Evolutionary conservation across 2,888 invertebrate genomes (phyloP), one percentile per base, ranked within the genome.

Genomic region (Homarus gammarus): DNA sequence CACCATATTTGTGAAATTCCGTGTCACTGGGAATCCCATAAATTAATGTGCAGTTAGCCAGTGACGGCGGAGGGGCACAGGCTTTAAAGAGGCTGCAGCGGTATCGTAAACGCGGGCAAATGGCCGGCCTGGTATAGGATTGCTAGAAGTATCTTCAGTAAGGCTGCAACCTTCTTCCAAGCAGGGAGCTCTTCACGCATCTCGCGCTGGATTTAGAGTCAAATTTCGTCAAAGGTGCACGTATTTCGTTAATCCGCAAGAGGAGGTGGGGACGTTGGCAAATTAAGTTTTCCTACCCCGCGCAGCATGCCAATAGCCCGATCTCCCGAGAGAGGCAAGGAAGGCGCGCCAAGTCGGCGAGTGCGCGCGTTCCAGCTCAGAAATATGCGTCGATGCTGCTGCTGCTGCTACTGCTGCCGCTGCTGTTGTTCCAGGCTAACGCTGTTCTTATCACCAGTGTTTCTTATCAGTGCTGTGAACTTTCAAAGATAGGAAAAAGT

Each of bases 31-130:
- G 89, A 91, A 89, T 87, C 89, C 89, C 89, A 91, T 91, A 91
- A 91, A 91, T 91, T 91, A 91, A 91, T 91, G 91, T 89, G 91
- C 89, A 91, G 91, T 91, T 91, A 91, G 91, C 91, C 91, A 91
- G 91, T 91, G 91, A 89, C 91, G 86, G 91, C 81, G 89, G 86
- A 87, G 91, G 89, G 90, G 89, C 89, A 89, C 89, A 89, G 77
- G 91, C 89, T 91, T 91, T 91, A 91, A 91, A 91, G 91, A 91
- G 91, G 89, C 91, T 89, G 91, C 91, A 91, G 91, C 89, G 91
- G 90, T 91, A 91, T 91, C 91, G 91, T 91, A 89, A 89, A 91
- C 89, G 89, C 89, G 87, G 89, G 89, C 89, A 89, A 89, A 91
- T 91, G 91, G 91, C 86, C 89, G 91, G 83, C 84, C 91, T 87